Evolutionary conservation across 37 sponge, comb jelly and placozoan species (phyloP).

Genomic region (Haliclona indistincta): DNA sequence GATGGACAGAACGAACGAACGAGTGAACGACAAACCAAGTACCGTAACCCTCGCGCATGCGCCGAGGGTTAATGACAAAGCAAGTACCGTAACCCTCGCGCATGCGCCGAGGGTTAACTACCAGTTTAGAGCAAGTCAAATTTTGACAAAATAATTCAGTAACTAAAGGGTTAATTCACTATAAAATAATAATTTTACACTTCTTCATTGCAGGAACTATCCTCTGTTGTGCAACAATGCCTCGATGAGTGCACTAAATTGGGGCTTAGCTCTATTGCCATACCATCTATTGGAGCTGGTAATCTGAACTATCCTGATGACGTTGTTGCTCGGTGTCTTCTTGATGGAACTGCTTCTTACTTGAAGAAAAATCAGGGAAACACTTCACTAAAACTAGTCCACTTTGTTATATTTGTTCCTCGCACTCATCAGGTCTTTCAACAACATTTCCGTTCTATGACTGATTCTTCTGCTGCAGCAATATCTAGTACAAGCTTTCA

Average conservation of each 20-base stretch:
- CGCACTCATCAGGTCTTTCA: constrained; percentile 29
- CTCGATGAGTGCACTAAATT: constrained; percentile 19
- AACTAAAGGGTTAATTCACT: too few relatives aligned
- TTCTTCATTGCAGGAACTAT: too few relatives aligned
- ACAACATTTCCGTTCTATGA: neutral
- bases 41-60: too few relatives aligned
- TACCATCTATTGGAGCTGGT: constrained; percentile 74
- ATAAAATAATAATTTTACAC: too few relatives aligned
- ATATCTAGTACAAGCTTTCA: neutral
- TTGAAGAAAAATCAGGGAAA: constrained; percentile 1
- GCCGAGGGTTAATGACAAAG: too few relatives aligned
- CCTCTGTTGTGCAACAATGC: constrained; percentile 22
- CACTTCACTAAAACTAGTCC: constrained; percentile 7
- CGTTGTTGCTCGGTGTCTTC: constrained; percentile 28
- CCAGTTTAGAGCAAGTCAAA: too few relatives aligned
- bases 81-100: too few relatives aligned
- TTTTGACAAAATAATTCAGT: too few relatives aligned
- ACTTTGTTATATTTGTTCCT: constrained; percentile 45
- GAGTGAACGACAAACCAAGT: too few relatives aligned
- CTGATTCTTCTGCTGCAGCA: neutral
- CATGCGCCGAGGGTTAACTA: too few relatives aligned
- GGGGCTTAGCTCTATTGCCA: constrained; percentile 32
- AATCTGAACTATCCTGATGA: constrained; percentile 40
- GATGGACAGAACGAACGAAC: too few relatives aligned
- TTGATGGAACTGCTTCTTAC: constrained; percentile 16